phyloP scores from a whole-genome alignment of 2,888 invertebrate genomes.

The Molorchus minor region DNA sequence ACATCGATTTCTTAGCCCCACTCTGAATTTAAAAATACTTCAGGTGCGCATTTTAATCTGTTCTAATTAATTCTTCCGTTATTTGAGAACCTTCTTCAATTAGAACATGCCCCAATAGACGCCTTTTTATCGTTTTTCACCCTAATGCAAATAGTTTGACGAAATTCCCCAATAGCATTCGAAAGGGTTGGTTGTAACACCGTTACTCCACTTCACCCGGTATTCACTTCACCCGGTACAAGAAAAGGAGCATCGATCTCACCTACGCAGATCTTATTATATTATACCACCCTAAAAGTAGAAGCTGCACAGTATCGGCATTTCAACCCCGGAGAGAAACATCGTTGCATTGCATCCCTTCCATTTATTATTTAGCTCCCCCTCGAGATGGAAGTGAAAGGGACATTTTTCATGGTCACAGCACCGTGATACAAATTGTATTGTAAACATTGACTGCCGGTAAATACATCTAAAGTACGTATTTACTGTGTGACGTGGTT shows the following conservation, averaged over 20 bases:
- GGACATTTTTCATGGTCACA: conserved; percentile 50
- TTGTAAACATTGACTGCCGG: conserved; percentile 40
- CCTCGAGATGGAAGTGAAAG: conserved; percentile 39
- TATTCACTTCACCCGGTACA: not conserved
- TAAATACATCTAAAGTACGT: conserved; percentile 18
- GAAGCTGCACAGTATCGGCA: conserved; percentile 37
- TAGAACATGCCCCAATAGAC: too few species aligned
- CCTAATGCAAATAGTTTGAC: too few species aligned
- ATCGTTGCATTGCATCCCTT: conserved; percentile 42
- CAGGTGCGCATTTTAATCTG: not conserved
- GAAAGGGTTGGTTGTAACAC: too few species aligned
- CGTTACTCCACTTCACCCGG: not conserved
- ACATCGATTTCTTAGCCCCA: not conserved
- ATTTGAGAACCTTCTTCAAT: too few species aligned
- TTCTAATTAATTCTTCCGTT: too few species aligned
- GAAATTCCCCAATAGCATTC: too few species aligned
- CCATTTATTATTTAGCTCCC: conserved; percentile 53
- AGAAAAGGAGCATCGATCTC: conserved; percentile 39
- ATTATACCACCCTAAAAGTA: conserved; percentile 32
- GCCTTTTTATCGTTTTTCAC: too few species aligned
- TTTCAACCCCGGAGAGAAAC: conserved; percentile 37
- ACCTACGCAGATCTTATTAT: conserved; percentile 40
- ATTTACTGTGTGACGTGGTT: conserved; percentile 12
- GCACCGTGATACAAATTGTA: conserved; percentile 45
- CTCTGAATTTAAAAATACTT: not conserved